Conservation (phyloP, 2,113 vertebrate genomes). For the Heliornis fulica region DNA sequence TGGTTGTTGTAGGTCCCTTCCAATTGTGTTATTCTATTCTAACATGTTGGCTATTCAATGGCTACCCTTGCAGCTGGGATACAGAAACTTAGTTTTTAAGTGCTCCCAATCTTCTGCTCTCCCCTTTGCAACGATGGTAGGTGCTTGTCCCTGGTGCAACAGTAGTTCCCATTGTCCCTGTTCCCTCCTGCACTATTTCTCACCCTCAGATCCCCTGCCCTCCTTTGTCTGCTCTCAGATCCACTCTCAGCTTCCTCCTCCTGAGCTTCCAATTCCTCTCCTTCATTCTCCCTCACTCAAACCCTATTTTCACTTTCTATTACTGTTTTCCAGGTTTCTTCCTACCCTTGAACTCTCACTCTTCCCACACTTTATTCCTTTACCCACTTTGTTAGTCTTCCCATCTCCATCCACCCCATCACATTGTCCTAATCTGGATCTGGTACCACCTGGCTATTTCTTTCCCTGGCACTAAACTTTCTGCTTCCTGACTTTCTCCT, state of each 20-base stretch:
- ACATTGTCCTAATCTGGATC: neutral
- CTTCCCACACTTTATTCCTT: neutral
- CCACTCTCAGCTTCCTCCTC: neutral
- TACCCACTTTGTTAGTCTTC: neutral
- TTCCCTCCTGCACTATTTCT: neutral
- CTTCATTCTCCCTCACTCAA: neutral
- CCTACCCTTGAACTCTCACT: neutral
- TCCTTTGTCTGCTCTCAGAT: neutral
- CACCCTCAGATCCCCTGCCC: neutral
- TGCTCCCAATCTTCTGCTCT: neutral
- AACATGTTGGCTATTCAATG: neutral
- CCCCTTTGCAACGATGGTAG: neutral
- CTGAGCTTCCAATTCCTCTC: neutral
- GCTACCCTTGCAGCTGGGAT: neutral
- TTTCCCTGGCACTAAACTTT: neutral
- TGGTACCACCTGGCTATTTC: neutral
- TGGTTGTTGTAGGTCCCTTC: neutral
- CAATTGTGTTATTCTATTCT: neutral
- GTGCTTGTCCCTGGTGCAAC: neutral
- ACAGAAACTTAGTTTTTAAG: neutral
- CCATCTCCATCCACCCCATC: neutral
- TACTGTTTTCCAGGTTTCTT: neutral
- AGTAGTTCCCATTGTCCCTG: neutral
- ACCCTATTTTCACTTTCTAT: neutral
- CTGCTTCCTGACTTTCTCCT: neutral